Evolutionary conservation across 2,888 invertebrate genomes (phyloP).

Genomic region (Phlogophora meticulosa): DNA sequence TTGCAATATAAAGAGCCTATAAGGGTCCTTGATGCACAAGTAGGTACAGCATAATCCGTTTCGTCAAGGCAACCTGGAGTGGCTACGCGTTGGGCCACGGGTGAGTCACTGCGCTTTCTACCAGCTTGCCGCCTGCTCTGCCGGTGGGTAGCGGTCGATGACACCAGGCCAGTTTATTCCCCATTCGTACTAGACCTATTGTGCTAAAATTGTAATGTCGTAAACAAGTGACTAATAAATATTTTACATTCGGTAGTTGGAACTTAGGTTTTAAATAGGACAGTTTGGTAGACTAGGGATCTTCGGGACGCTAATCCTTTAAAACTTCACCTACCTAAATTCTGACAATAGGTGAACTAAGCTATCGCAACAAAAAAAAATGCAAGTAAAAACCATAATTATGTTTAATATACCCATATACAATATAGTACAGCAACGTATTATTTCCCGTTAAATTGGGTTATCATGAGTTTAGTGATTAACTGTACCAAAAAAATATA

Average conservation of each 20-base stretch:
- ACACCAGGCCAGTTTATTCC: slow-evolving; percentile 65
- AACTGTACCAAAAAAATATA: slow-evolving; percentile 2
- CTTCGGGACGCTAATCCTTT: background rate
- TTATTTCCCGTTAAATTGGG: too few species aligned
- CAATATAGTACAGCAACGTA: too few species aligned
- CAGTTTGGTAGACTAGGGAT: background rate
- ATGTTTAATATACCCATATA: too few species aligned
- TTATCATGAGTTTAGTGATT: background rate
- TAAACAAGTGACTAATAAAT: slow-evolving; percentile 51
- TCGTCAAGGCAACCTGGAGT: slow-evolving; percentile 75
- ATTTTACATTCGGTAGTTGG: slow-evolving; percentile 36
- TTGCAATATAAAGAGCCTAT: too few species aligned
- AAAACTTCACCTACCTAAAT: background rate
- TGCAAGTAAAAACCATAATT: too few species aligned
- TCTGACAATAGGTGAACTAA: background rate
- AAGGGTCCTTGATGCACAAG: slow-evolving; percentile 38
- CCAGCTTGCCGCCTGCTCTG: slow-evolving; percentile 57
- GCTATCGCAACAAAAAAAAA: too few species aligned
- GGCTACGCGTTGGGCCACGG: slow-evolving; percentile 68
- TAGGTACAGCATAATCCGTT: slow-evolving; percentile 31
- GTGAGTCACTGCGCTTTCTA: slow-evolving; percentile 78
- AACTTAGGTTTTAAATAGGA: slow-evolving; percentile 17
- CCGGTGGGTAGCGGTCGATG: slow-evolving; percentile 70
- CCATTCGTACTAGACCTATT: slow-evolving; percentile 65
- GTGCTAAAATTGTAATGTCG: slow-evolving; percentile 55